Evolutionary conservation across 2,113 vertebrate species (phyloP).

Genomic region (Mastomys coucha): DNA sequence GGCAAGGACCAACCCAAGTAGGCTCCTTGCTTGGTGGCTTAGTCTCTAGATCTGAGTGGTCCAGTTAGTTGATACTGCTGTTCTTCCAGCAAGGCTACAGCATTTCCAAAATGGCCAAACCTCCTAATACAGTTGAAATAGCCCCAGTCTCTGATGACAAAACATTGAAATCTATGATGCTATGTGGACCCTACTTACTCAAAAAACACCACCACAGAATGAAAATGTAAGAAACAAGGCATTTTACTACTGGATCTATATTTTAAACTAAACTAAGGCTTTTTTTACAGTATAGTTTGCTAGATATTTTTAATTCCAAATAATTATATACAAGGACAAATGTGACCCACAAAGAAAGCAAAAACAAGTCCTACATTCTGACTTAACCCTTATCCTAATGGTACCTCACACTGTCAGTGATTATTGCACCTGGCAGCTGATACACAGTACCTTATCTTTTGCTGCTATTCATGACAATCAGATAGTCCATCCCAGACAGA

Average conservation of each 20-base stretch:
- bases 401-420: background rate
- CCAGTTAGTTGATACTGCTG: no score
- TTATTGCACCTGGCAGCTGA: background rate
- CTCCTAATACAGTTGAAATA: background rate
- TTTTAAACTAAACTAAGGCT: background rate
- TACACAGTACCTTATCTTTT: background rate
- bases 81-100: no score
- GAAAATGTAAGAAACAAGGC: background rate
- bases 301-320: background rate
- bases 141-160: no score
- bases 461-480: slow-evolving; percentile 7
- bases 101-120: background rate
- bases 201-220: background rate
- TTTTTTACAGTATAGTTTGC: background rate
- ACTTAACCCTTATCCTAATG: background rate
- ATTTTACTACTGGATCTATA: background rate
- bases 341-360: background rate
- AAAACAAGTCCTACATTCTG: background rate
- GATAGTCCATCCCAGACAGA: background rate
- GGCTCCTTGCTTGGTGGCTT: no score
- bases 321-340: background rate
- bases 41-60: no score
- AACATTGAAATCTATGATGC: background rate
- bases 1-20: no score
- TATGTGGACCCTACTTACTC: background rate